Evolutionary conservation across 2,888 invertebrate species (phyloP), one percentile per base, ranked within the genome.

Genomic region (Drosophila diplacantha): DNA sequence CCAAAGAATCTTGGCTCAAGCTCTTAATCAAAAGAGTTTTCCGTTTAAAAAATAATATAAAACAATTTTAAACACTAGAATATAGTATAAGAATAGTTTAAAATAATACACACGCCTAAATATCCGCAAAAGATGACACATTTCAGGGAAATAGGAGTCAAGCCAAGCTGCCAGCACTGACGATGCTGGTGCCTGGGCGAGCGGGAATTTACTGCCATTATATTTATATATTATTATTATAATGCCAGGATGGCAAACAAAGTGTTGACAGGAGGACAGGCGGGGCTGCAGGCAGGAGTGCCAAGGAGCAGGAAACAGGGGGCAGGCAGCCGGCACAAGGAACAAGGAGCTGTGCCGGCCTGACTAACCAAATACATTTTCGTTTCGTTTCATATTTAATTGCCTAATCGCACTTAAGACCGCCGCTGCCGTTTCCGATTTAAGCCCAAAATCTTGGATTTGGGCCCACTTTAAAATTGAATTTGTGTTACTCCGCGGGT

Each of bases 371-470:
- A 61, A 61, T 61, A 61, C 60, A 31, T 49, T 61, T 61, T 41
- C 49, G 60, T 61, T 61, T 31, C 41, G 60, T 61, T 50, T 43
- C 61, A 49, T 49, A 49, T 60, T 61, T 61, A 61, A 61, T 61
- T 61, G 49, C 61, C 60, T 61, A 60, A 61, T 35, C 49, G 61
- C 61, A 61, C 35, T 49, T 61, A 49, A 60, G 60, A 61, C 60
- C 35, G 20, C 18, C 29, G 11, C 4, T 4, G 24, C 9, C 16
- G 8, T 24, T 41, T 41, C 41, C 41, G 41, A 41, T 24, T 41
- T 41, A 41, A 54, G 54, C 35, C 31, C 37, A 20, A 55, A 55
- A 35, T 50, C 55, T 55, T 29, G 20, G 35, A 18, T 29, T 31
- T 51, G 14, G 20, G n/a, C 16, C 16, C 35, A 31, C 44, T 57